Base-by-base conservation (phyloP, 2,888 invertebrate species). In the Sabatieria punctata region DNA sequence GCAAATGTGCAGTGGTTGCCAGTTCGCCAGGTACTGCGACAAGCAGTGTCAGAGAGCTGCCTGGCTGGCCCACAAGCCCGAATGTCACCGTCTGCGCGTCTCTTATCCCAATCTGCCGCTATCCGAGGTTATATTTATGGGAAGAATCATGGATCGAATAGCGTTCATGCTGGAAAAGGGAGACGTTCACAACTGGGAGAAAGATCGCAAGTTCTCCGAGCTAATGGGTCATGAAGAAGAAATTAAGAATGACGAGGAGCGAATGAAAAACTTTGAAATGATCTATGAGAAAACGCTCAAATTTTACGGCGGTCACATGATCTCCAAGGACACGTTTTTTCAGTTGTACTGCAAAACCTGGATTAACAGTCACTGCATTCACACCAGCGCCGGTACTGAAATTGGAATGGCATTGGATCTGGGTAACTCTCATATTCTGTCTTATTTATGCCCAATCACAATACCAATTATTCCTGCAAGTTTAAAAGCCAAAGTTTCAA, bases 341-440 rank as follows among this genome's bases (percentile, higher is more conserved):
- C 49, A 53, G 35, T 43, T 63, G 19, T 62, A 61, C 54, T 60
- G 62, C 50, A 57, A 55, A 46, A 49, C 53, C 1, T 52, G 58
- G 18, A 60, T 62, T 52, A 62, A 62, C 51, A 61, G 61, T 21
- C 62, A 63, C 48, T 55, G 55, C 33, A 56, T 62, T 30, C 60
- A 61, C 43, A 60, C 59, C 2, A 61, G 55, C 49, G 55, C 55
- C 11, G 62, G 61, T 4, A 52, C 49, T 30, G 61, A 62, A 39
- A 57, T 63, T 25, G 62, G 62, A 30, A 57, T 61, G 54, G 55
- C 60, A 0, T 45, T 62, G 21, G 62, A 62, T 49, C 45, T 62
- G 38, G 61, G 61, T 46, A 49, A 26, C 43, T 23, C 15, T 30
- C n/a, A n/a, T n/a, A n/a, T n/a, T n/a, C n/a, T n/a, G n/a, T n/a